Evolutionary conservation across 2,113 vertebrate genomes (phyloP), one percentile per base, ranked within the genome.

Genomic region (Ranitomeya imitator): DNA sequence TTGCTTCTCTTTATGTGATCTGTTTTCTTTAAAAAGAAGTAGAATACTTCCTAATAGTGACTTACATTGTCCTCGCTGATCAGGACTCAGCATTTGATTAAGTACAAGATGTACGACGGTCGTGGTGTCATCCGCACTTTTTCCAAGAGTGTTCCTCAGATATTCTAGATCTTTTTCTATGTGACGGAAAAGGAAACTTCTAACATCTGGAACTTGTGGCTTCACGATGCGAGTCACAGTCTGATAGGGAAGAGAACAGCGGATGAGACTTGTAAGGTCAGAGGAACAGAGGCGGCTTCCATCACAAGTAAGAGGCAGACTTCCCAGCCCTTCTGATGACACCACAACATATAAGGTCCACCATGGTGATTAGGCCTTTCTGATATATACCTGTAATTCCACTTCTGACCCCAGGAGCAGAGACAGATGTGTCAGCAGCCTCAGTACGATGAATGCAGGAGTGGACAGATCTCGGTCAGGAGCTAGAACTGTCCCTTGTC

Each of bases 371-470:
- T 3, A 23, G 10, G 21, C 10, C 16, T 19, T n/a, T 78, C 18
- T 65, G 71, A 74, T 73, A 37, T 0, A 0, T 95, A 99, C 98
- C 97, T 96, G 90, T 4, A 65, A 51, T 12, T 93, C 12, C 1
- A 21, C 90, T 7, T 91, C 89, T 18, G 95, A 92, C 88, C 97
- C 98, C 73, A 96, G 82, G 31, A 99, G 85, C 97, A 99, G 94
- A 0, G 97, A 86, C 91, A 97, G 63, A 89, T 99, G 98, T 0
- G 97, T 97, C 88, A 99, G 91, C 88, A 97, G 82, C 26, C 97
- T 96, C 11, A 96, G 77, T 31, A 98, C 89, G 21, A 93, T 65
- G 31, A 97, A 97, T 83, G 90, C 94, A 61, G 91, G 92, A 0
- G 95, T 95, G 9, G 97, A 90, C 89, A 97, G 85, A 78, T 85